Conservation (phyloP, 2,888 invertebrate species). For the Nymphalis polychloros region DNA sequence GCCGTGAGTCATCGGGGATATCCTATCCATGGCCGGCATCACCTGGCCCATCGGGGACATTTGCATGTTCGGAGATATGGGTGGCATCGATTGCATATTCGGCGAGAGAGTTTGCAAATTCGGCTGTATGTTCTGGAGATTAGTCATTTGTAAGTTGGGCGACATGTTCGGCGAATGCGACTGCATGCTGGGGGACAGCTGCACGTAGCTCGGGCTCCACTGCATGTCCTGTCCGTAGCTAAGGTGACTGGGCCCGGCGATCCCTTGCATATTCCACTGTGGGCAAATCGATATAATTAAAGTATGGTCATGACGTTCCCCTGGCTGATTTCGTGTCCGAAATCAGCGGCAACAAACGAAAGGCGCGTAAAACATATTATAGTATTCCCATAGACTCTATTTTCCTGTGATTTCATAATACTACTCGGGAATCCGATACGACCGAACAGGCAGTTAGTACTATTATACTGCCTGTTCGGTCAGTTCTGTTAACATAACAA, state of each 20-base stretch:
- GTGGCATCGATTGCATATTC: constrained; percentile 41
- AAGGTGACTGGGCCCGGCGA: constrained; percentile 41
- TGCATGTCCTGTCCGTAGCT: constrained; percentile 34
- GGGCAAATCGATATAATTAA: constrained; percentile 25
- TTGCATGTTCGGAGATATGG: constrained; percentile 37
- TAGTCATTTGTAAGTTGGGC: constrained; percentile 25
- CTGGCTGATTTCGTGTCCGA: too few relatives aligned
- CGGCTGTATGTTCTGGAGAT: constrained; percentile 38
- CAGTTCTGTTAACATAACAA: too few relatives aligned
- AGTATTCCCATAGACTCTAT: too few relatives aligned
- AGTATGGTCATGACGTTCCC: too few relatives aligned
- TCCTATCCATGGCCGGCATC: constrained; percentile 13
- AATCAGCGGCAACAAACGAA: too few relatives aligned
- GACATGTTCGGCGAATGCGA: constrained; percentile 28
- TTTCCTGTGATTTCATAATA: too few relatives aligned
- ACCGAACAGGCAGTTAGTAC: too few relatives aligned
- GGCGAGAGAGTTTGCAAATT: constrained; percentile 35
- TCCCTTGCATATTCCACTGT: constrained; percentile 39
- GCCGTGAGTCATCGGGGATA: constrained; percentile 26
- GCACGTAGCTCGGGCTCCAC: constrained; percentile 41
- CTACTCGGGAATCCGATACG: too few relatives aligned
- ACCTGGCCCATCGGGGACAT: constrained; percentile 14
- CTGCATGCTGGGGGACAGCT: constrained; percentile 39
- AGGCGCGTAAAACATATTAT: too few relatives aligned
- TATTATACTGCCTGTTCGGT: too few relatives aligned